A percentile compares a stretch with the other conserved stretches of the same genome.
phyloP scores from a whole-genome alignment of 2,888 invertebrate genomes.

The Melanophora roralis region DNA sequence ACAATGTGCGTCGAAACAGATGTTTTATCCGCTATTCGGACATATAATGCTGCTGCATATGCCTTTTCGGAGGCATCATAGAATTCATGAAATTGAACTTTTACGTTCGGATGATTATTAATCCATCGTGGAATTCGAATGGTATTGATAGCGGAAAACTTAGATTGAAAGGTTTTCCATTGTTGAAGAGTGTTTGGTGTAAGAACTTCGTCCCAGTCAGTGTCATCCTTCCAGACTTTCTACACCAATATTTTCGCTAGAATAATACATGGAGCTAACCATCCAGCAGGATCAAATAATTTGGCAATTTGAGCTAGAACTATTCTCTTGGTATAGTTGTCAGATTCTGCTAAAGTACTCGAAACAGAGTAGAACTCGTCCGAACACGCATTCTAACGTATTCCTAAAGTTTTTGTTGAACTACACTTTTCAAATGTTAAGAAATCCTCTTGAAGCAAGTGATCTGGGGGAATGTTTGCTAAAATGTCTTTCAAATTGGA shows the following conservation, averaged over 20 bases:
- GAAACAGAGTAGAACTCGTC: constrained; percentile 44
- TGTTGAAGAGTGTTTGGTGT: background rate
- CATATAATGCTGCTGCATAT: constrained; percentile 41
- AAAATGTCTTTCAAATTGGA: background rate
- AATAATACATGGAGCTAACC: constrained; percentile 50
- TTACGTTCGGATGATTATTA: background rate
- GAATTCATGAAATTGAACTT: constrained; percentile 49
- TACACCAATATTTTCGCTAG: constrained; percentile 58
- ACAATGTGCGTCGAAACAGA: too few relatives aligned
- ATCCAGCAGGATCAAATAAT: constrained; percentile 57
- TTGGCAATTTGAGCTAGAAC: constrained; percentile 54
- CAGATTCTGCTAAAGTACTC: background rate
- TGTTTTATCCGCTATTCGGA: too few relatives aligned
- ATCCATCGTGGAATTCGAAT: constrained; percentile 51
- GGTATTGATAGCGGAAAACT: constrained; percentile 28
- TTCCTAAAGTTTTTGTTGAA: constrained; percentile 43
- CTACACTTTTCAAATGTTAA: constrained; percentile 1
- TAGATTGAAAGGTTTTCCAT: constrained; percentile 30
- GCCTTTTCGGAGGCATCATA: constrained; percentile 54
- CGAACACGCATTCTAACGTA: constrained; percentile 51
- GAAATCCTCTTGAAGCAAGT: background rate
- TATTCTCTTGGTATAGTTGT: constrained; percentile 41
- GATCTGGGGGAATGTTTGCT: background rate
- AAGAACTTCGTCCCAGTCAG: constrained; percentile 43
- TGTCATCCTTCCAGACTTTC: constrained; percentile 46